Conservation (phyloP, 2,113 vertebrate genomes). For the Arizona elegans region DNA sequence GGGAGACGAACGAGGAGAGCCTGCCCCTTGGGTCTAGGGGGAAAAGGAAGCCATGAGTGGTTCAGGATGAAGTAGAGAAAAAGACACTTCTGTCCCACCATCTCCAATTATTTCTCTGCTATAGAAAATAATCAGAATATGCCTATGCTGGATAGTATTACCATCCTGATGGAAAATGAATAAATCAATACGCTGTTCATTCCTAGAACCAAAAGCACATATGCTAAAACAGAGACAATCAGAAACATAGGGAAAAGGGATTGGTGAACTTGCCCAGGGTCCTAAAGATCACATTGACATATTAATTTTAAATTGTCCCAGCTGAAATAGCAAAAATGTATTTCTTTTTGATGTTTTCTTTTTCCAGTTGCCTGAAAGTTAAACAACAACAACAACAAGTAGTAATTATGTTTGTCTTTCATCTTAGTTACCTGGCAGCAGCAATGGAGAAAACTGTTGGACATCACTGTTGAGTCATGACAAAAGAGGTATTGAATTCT, state of each 20-base stretch:
- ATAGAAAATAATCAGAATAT: not conserved
- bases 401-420: not conserved
- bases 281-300: not conserved
- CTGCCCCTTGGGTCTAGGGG: slow-evolving; percentile 87
- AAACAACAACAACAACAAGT: not conserved
- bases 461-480: not conserved
- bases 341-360: not conserved
- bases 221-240: not conserved
- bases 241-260: not conserved
- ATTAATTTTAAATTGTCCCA: not conserved
- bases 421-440: not conserved
- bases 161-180: slow-evolving; percentile 34
- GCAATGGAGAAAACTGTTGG: not conserved
- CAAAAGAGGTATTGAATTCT: not conserved
- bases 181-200: slow-evolving; percentile 24
- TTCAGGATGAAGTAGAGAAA: slow-evolving; percentile 37
- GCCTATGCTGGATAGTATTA: not conserved
- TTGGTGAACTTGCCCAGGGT: not conserved
- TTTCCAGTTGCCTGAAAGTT: not conserved
- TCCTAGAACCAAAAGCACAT: not conserved
- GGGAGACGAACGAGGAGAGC: slow-evolving; percentile 92
- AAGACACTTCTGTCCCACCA: not conserved
- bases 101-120: slow-evolving; percentile 5
- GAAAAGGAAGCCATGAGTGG: slow-evolving; percentile 53
- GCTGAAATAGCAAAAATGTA: not conserved